Evolutionary conservation across 2,888 invertebrate genomes (phyloP).

Genomic region (Ctenicera cuprea): DNA sequence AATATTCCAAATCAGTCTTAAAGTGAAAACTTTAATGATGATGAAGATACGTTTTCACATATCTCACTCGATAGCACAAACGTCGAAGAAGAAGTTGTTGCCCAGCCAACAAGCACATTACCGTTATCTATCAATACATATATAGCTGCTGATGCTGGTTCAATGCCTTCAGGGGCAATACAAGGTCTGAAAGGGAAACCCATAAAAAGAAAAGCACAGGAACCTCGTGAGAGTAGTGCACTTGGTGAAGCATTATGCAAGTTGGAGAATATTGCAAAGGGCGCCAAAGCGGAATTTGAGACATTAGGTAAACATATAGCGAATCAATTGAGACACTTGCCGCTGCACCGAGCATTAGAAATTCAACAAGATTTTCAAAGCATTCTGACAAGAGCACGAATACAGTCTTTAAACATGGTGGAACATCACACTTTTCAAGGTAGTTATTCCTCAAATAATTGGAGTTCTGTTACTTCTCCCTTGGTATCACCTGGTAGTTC

Average conservation of each 20-base stretch:
- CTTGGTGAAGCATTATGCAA: slow-evolving; percentile 1
- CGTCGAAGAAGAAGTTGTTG: no score
- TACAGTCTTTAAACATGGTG: background rate
- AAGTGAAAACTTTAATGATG: no score
- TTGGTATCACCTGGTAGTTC: background rate
- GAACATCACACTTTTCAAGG: background rate
- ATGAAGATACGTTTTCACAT: no score
- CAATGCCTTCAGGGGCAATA: background rate
- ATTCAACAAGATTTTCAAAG: background rate
- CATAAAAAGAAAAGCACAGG: slow-evolving; percentile 4
- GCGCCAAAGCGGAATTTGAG: slow-evolving; percentile 1
- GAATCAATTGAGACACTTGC: background rate
- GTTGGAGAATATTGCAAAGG: slow-evolving; percentile 12
- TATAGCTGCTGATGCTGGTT: background rate
- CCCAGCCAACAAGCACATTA: no score
- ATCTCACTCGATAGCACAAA: no score
- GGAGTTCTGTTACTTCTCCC: background rate
- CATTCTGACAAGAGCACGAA: background rate
- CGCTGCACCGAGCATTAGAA: background rate
- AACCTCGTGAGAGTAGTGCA: background rate
- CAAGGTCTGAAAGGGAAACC: background rate
- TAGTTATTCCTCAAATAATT: background rate
- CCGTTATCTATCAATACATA: background rate
- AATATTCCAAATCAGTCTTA: no score
- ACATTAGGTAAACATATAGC: slow-evolving; percentile 10